A percentile compares a stretch with the other conserved stretches of the same genome.
Evolutionary conservation across 2,113 vertebrate genomes (phyloP).

Genomic region (Patagioenas fasciata): DNA sequence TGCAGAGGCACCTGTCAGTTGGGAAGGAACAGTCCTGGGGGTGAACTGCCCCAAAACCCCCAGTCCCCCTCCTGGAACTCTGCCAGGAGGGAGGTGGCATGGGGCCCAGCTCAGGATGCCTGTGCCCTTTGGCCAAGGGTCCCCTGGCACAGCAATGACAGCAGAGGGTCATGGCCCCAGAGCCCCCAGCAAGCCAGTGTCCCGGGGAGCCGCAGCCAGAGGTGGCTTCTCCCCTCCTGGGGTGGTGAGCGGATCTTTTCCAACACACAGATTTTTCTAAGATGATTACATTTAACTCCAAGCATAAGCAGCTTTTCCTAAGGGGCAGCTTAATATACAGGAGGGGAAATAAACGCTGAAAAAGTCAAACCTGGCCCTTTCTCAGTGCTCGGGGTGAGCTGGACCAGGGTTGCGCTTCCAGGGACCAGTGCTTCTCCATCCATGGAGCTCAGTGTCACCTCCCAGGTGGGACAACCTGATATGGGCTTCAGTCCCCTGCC

Average conservation of each 20-base stretch:
- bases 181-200: fast-evolving
- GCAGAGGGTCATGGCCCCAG: neutral
- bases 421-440: neutral
- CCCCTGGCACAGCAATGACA: neutral
- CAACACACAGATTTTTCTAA: neutral
- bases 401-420: neutral
- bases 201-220: neutral
- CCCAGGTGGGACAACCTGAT: fast-evolving
- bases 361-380: neutral
- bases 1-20: too few relatives aligned
- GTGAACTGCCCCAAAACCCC: neutral
- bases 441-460: neutral
- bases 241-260: neutral
- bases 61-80: fast-evolving
- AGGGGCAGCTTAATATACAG: neutral
- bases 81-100: neutral
- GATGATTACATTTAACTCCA: conserved; percentile 26
- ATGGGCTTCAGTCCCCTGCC: neutral
- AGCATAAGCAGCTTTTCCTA: conserved; percentile 47
- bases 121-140: too few relatives aligned
- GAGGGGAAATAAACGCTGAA: neutral
- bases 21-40: too few relatives aligned
- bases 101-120: neutral
- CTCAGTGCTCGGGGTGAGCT: neutral
- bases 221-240: neutral